These are phyloP conservation scores for Drosophila kambysellisi DNA, from an alignment of 2,888 invertebrate species.

Conservation along the genomic window DNA sequence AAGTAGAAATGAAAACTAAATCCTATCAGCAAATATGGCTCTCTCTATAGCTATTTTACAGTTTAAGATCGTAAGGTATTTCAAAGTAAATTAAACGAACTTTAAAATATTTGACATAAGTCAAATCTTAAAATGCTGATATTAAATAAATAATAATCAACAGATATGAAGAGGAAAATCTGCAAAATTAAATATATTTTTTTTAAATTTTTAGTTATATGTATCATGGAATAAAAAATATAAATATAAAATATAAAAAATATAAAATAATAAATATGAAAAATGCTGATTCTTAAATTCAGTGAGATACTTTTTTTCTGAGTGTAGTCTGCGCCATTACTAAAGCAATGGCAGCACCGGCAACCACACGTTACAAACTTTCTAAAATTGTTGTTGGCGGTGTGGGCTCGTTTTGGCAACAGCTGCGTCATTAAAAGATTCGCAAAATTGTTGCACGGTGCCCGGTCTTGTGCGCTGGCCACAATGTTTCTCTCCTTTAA, in stretches of 20 bases:
- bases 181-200: not conserved
- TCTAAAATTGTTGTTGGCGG: conserved; percentile 57
- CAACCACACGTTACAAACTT: conserved; percentile 64
- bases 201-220: not conserved
- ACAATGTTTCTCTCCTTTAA: conserved; percentile 51
- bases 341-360: conserved; percentile 27
- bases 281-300: not conserved
- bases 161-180: rapidly evolving
- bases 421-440: conserved; percentile 77
- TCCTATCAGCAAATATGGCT: not conserved
- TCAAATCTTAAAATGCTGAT: not conserved
- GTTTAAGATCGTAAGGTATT: not conserved
- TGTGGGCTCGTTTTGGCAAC: conserved; percentile 55
- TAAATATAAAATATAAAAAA: no score
- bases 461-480: conserved; percentile 34
- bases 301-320: not conserved
- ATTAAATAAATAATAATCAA: not conserved
- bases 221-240: not conserved
- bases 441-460: conserved; percentile 70
- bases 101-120: not conserved
- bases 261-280: not conserved
- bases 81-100: not conserved
- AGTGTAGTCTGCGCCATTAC: conserved; percentile 23
- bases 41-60: not conserved
- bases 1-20: not conserved